A percentile compares a stretch with the other conserved stretches of the same genome.
phyloP scores from a whole-genome alignment of 2,113 vertebrate genomes.

The Tragelaphus strepsiceros region DNA sequence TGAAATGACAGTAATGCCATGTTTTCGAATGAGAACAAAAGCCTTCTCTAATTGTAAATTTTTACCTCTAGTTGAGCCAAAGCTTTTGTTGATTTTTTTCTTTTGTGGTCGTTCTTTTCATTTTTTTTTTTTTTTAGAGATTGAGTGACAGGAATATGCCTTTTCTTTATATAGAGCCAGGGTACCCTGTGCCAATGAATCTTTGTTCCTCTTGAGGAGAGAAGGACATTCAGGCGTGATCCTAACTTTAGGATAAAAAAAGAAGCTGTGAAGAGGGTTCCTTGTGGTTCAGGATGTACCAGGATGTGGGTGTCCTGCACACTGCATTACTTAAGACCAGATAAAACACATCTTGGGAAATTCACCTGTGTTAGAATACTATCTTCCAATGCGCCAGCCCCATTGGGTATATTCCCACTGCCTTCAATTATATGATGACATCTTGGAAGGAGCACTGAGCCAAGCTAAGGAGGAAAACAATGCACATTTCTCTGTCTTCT shows the following conservation, averaged over 20 bases:
- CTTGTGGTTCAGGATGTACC: background rate
- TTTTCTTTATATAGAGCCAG: background rate
- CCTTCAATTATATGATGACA: background rate
- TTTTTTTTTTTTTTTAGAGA: background rate
- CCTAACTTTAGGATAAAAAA: background rate
- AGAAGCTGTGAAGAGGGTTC: background rate
- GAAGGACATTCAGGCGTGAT: background rate
- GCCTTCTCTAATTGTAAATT: constrained; percentile 8
- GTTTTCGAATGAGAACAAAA: constrained; percentile 31
- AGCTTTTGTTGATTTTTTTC: background rate
- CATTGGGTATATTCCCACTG: background rate
- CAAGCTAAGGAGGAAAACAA: background rate
- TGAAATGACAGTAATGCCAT: background rate
- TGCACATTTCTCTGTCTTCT: background rate
- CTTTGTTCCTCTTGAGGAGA: background rate
- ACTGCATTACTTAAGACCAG: background rate
- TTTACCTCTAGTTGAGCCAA: constrained; percentile 48
- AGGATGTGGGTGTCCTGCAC: background rate
- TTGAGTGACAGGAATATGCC: background rate
- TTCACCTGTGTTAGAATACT: background rate
- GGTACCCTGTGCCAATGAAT: background rate
- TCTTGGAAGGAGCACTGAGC: background rate
- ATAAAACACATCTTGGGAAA: constrained; percentile 4
- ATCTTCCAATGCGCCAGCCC: background rate
- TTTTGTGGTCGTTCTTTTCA: background rate